Evolutionary conservation across 2,888 invertebrate genomes (phyloP), one percentile per base, ranked within the genome.

Genomic region (Parnassius glacialis): DNA sequence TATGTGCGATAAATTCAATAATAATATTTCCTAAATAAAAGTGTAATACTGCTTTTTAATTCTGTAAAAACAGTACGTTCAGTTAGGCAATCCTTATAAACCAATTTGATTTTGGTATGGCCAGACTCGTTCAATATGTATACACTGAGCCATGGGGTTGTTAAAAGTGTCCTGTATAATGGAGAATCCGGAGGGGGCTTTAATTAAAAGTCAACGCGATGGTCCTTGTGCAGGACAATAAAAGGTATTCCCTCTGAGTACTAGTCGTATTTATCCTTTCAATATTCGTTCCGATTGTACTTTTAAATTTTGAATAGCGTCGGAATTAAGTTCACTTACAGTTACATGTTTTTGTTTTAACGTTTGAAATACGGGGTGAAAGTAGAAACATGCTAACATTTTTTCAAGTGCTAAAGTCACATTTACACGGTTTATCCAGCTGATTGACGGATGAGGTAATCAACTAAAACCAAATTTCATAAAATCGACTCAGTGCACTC

Each of bases 161-260:
- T 82, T 77, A 84, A 86, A 87, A 88, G 83, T 81, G 82, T 83
- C 80, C 78, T 79, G 79, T 80, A 83, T 84, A 87, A 84, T 85
- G 79, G 79, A 79, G 82, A 79, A 79, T 80, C 83, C 81, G 79
- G 16, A 75, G 84, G 79, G 84, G 83, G 80, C 79, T 85, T 87
- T 88, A 89, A 89, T 90, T 89, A 90, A 89, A 90, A 89, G 86
- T 84, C 87, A 81, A 84, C 81, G 78, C 79, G 77, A 66, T 76
- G 72, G 80, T 77, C 76, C 81, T 81, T 78, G 73, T 70, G 67
- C 70, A 71, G 77, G 74, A 86, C 85, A 86, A 87, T 83, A 85
- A 84, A 86, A 81, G 80, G 75, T 76, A 76, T 83, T 78, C 79
- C 74, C 78, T 79, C 79, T 83, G 80, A 82, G 74, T 78, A 75